Evolutionary conservation across 2,888 invertebrate species (phyloP).

Genomic region (Hypena proboscidalis): DNA sequence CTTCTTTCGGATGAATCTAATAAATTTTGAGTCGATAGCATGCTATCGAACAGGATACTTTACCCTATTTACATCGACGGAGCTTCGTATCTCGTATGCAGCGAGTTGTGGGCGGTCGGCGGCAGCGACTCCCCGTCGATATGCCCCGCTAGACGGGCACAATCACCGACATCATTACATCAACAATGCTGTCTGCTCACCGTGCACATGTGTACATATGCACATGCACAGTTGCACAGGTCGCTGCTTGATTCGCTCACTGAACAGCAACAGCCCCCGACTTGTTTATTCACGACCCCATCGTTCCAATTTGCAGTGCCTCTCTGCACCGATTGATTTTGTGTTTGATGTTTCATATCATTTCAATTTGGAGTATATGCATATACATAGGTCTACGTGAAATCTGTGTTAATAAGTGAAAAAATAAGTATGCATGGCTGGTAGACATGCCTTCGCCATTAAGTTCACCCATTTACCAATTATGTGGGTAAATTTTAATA

Average conservation of each 20-base stretch:
- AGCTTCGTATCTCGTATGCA: no score
- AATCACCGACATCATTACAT: constrained; percentile 54
- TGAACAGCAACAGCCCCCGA: constrained; percentile 35
- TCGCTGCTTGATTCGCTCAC: constrained; percentile 36
- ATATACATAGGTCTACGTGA: no score
- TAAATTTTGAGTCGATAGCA: no score
- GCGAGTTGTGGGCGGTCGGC: constrained; percentile 2
- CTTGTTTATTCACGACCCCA: constrained; percentile 18
- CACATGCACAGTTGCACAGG: constrained; percentile 26
- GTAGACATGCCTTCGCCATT: no score
- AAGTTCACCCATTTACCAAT: no score
- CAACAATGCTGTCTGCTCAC: constrained; percentile 44
- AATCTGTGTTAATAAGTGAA: background rate
- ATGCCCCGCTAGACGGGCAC: constrained; percentile 56
- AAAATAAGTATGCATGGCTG: no score
- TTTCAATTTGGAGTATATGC: no score
- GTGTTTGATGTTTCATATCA: constrained; percentile 9
- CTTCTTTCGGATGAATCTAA: no score
- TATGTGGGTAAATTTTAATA: no score
- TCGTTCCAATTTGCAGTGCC: constrained; percentile 16
- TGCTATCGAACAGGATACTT: no score
- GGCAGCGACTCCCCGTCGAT: constrained; percentile 40
- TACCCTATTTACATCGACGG: no score
- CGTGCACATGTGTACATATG: constrained; percentile 15
- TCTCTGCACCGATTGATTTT: constrained; percentile 15